Conservation (phyloP, 2,797 vertebrate genomes). For the Peromyscus eremicus region DNA sequence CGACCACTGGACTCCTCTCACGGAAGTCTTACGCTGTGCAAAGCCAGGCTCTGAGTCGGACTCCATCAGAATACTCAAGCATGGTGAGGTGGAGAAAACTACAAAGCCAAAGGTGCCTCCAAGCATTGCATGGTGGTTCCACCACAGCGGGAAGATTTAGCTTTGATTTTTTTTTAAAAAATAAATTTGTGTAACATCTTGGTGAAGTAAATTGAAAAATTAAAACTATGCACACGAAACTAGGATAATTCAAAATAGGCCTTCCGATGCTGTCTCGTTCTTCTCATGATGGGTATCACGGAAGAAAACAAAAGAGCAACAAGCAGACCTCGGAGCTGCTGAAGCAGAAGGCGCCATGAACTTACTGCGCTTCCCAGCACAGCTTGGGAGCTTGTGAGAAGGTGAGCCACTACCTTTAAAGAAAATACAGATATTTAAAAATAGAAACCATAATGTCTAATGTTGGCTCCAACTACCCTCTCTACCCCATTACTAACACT, state of each 20-base stretch:
- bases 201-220: slow-evolving; percentile 31
- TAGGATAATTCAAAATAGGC: not conserved
- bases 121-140: not conserved
- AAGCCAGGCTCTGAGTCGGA: not conserved
- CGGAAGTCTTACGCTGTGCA: slow-evolving; percentile 5
- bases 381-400: slow-evolving; percentile 38
- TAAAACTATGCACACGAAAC: not conserved
- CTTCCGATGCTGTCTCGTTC: slow-evolving; percentile 17
- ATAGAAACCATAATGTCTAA: slow-evolving; percentile 58
- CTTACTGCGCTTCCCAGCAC: not conserved
- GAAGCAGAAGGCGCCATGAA: not conserved
- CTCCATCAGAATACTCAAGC: not conserved
- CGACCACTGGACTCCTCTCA: not conserved
- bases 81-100: not conserved
- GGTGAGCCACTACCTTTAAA: slow-evolving; percentile 42
- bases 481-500: slow-evolving; percentile 23
- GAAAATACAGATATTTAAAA: slow-evolving; percentile 69
- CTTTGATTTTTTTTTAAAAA: slow-evolving; percentile 36
- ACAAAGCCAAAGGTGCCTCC: not conserved
- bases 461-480: not conserved
- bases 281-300: not conserved
- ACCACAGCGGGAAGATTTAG: not conserved
- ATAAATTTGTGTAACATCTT: not conserved
- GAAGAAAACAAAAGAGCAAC: not conserved
- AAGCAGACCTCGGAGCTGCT: not conserved